These are phyloP conservation scores for Sabellastarte sp. DNA, from an alignment of 2,888 invertebrate genomes.

Conservation along the genomic window DNA sequence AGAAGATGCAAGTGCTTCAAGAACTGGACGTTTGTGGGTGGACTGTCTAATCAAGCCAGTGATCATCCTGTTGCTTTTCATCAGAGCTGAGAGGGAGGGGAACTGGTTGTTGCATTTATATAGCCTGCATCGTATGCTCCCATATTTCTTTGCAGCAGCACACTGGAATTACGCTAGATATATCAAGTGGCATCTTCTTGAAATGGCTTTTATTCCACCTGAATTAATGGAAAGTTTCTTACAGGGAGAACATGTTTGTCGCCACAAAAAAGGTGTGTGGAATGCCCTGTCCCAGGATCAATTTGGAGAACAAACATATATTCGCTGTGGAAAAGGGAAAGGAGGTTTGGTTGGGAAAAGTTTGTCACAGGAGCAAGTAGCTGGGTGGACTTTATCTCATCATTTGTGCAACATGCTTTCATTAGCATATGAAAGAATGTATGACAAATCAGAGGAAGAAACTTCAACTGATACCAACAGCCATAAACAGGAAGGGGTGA, in stretches of 20 bases:
- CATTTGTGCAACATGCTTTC: slow-evolving; percentile 9
- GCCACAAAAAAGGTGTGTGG: slow-evolving; percentile 10
- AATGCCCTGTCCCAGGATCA: slow-evolving; percentile 11
- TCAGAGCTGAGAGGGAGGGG: slow-evolving; percentile 12
- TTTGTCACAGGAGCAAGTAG: slow-evolving; percentile 9
- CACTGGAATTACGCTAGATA: slow-evolving; percentile 11
- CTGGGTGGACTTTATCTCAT: slow-evolving; percentile 8
- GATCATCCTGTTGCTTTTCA: too few relatives aligned
- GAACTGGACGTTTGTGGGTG: slow-evolving; percentile 8
- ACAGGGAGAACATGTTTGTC: slow-evolving; percentile 11
- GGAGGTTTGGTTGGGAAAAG: slow-evolving; percentile 8
- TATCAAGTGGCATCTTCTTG: slow-evolving; percentile 5
- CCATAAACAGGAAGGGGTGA: slow-evolving; percentile 5
- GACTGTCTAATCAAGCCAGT: too few relatives aligned
- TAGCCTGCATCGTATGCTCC: slow-evolving; percentile 13
- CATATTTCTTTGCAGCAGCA: slow-evolving; percentile 9
- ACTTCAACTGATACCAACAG: not conserved
- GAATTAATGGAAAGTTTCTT: slow-evolving; percentile 1
- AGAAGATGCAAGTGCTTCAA: slow-evolving; percentile 5
- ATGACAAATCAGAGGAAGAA: not conserved
- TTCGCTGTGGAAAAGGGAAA: slow-evolving; percentile 9
- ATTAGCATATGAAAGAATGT: slow-evolving; percentile 3
- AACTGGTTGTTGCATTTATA: slow-evolving; percentile 12
- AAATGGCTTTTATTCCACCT: slow-evolving; percentile 1
- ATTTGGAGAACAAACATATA: slow-evolving; percentile 13